Evolutionary conservation across 2,113 vertebrate species (phyloP).

Genomic region (Gymnobelideus leadbeateri): DNA sequence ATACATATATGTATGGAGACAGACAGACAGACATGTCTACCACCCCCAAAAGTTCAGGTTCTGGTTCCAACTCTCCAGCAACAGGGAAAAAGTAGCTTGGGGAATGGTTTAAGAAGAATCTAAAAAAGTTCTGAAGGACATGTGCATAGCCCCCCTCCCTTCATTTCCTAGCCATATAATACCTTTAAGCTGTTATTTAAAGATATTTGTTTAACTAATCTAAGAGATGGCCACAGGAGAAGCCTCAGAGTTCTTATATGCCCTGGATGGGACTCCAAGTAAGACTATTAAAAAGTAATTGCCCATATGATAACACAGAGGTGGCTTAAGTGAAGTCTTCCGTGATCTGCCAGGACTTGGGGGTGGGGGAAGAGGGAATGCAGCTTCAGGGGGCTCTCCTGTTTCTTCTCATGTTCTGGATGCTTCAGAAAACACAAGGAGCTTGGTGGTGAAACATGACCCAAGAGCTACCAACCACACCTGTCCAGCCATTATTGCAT

Average conservation of each 20-base stretch:
- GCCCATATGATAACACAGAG: background rate
- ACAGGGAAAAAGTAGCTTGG: conserved; percentile 57
- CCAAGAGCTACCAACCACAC: background rate
- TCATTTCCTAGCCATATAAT: conserved; percentile 56
- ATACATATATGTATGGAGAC: background rate
- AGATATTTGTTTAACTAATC: conserved; percentile 38
- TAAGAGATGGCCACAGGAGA: background rate
- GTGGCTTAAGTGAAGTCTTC: rapidly evolving
- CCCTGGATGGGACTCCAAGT: background rate
- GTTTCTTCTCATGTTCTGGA: background rate
- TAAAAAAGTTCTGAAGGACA: background rate
- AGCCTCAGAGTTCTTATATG: rapidly evolving
- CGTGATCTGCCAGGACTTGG: background rate
- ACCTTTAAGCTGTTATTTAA: conserved; percentile 50
- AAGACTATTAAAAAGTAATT: conserved; percentile 9
- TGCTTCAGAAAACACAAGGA: background rate
- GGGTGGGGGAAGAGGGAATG: rapidly evolving
- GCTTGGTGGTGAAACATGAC: background rate
- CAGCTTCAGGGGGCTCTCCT: background rate
- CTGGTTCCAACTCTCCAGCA: conserved; percentile 79
- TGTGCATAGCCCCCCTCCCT: background rate
- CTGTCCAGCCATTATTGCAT: background rate
- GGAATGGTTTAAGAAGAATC: conserved; percentile 47
- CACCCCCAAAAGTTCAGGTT: background rate
- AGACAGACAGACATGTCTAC: rapidly evolving